phyloP scores from a whole-genome alignment of 1,140 invertebrate species.

The Drosophila cardini region DNA sequence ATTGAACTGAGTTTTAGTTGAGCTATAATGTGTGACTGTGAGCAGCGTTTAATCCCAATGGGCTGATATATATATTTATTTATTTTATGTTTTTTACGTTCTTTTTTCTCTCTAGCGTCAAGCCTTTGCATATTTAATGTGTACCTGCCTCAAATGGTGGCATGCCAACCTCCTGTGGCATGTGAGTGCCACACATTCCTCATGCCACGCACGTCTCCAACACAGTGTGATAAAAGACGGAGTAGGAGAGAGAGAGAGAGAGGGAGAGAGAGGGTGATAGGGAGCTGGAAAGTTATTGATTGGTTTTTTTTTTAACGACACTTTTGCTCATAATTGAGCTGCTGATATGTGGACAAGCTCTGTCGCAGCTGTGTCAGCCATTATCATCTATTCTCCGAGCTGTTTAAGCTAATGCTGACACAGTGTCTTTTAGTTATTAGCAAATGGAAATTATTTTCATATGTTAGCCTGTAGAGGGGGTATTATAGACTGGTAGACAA shows the following conservation, averaged over 20 bases:
- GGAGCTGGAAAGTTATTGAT: conserved; percentile 39
- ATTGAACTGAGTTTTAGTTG: not conserved
- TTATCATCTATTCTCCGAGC: conserved; percentile 4
- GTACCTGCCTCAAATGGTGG: conserved; percentile 7
- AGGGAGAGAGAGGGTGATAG: not conserved
- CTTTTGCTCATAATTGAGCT: conserved; percentile 41
- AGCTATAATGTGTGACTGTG: conserved; percentile 16
- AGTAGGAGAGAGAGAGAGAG: not conserved
- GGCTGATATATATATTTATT: not conserved
- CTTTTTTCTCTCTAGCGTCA: conserved; percentile 1
- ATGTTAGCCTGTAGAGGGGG: too few relatives aligned
- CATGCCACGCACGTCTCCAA: conserved; percentile 43
- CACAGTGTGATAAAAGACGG: conserved; percentile 20
- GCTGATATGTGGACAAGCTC: conserved; percentile 29
- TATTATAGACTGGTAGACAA: too few relatives aligned
- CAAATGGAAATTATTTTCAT: not conserved
- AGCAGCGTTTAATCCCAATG: conserved; percentile 9
- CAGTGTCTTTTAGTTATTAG: not conserved
- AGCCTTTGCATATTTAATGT: conserved; percentile 44
- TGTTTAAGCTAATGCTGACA: not conserved
- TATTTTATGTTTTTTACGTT: too few relatives aligned
- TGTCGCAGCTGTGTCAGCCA: conserved; percentile 26
- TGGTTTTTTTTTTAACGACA: conserved; percentile 48
- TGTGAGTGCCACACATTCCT: conserved; percentile 22
- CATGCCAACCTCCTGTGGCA: not conserved